Evolutionary conservation across 2,888 invertebrate genomes (phyloP), one percentile per base, ranked within the genome.

Genomic region (Falcaria lacertinaria): DNA sequence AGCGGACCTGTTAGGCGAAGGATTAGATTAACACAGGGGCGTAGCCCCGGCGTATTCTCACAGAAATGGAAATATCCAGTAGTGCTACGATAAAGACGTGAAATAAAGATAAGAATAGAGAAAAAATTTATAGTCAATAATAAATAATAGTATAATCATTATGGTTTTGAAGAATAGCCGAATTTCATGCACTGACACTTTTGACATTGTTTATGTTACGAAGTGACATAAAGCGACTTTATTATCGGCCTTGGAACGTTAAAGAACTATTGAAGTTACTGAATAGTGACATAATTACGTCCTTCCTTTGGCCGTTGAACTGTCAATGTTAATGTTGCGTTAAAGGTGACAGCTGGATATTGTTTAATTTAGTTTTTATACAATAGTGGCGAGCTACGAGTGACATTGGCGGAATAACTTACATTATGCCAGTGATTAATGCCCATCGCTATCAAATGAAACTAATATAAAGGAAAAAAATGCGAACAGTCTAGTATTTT

Each of bases 291-390:
- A 34, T 34, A 13, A 34, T 34, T 11, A 7, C 15, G 34, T 11
- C 28, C 28, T 37, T 17, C 4, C 37, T 7, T 17, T 14, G 17
- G 13, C 17, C 14, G 8, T 37, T 17, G 17, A 33, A 33, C 40
- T 33, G 17, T 33, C 33, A 19, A 40, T 19, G 34, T 28, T 28
- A 28, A 28, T 28, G 28, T 11, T 28, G 16, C 33, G 34, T 39
- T 19, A 43, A 34, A 43, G 35, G 45, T 25, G 28, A 39, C 15
- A 11, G 8, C n/a, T 15, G 15, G 39, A 28, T 39, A 14, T 0
- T 25, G n/a, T 15, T 39, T 25, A 38, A 8, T 11, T 14, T 11
- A 11, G 11, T 28, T 28, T 28, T 28, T 28, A 28, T 32, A 5
- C 25, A 28, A 28, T 28, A 28, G 28, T 11, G 7, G 3, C 19